A percentile compares a stretch with the other conserved stretches of the same genome.
phyloP scores from a whole-genome alignment of 2,113 vertebrate species.

The Macquaria ambigua region DNA sequence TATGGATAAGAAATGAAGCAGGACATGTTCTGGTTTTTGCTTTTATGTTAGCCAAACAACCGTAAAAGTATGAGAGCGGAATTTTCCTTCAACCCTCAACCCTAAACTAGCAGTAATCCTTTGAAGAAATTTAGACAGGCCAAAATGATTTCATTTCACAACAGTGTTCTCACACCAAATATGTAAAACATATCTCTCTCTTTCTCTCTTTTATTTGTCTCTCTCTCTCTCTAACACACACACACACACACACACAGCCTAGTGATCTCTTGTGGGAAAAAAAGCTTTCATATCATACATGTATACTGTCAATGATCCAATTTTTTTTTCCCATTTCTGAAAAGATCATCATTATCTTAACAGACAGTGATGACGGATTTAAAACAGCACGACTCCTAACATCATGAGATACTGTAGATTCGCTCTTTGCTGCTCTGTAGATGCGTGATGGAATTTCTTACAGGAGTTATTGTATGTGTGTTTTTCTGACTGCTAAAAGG shows the following conservation, averaged over 20 bases:
- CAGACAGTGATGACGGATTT: conserved; percentile 41
- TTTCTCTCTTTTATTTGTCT: neutral
- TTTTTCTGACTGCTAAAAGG: neutral
- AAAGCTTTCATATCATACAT: conserved; percentile 11
- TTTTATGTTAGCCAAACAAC: conserved; percentile 29
- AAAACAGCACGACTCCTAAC: conserved; percentile 30
- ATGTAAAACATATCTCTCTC: conserved; percentile 3
- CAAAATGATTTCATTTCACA: conserved; percentile 40
- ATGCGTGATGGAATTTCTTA: neutral
- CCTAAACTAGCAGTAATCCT: conserved; percentile 1
- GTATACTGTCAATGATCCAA: conserved; percentile 24
- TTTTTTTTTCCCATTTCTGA: neutral
- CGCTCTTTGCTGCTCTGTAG: conserved; percentile 1
- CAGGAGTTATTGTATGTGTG: neutral
- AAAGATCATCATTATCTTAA: conserved; percentile 23
- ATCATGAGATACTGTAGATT: conserved; percentile 9
- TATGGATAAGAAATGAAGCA: neutral
- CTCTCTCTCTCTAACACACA: neutral
- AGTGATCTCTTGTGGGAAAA: neutral
- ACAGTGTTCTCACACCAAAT: conserved; percentile 41
- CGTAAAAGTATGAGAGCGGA: neutral
- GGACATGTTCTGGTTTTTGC: conserved; percentile 15
- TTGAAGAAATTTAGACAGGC: conserved; percentile 3
- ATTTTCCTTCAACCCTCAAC: conserved; percentile 36
- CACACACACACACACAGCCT: conserved; percentile 10